Conservation (phyloP, 92 coral and sea anemone species). For the Meandrina meandrites region DNA sequence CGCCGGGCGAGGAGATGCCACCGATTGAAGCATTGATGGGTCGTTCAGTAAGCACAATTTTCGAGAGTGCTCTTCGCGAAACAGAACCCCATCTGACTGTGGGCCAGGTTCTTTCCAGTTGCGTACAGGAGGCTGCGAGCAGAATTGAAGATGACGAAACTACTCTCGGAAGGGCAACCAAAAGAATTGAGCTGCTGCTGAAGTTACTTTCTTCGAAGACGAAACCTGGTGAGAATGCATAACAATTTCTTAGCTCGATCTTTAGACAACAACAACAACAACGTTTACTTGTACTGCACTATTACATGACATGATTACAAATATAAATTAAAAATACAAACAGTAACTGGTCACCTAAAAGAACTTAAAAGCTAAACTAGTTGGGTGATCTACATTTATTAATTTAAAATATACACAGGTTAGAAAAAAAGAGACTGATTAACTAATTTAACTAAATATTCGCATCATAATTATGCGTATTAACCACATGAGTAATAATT, state of each 20-base stretch:
- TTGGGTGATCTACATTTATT: too few species aligned
- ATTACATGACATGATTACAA: too few species aligned
- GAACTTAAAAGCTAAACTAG: too few species aligned
- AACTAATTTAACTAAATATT: too few species aligned
- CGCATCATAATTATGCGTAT: too few species aligned
- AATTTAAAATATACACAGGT: too few species aligned
- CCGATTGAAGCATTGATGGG: conserved; percentile 50
- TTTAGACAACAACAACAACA: too few species aligned
- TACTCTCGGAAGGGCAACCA: conserved; percentile 60
- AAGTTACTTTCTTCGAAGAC: conserved; percentile 54
- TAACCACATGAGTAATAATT: too few species aligned
- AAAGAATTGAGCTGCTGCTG: conserved; percentile 69
- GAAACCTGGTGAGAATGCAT: conserved; percentile 9
- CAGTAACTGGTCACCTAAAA: too few species aligned
- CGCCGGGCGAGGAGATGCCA: conserved; percentile 62
- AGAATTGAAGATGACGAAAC: conserved; percentile 68
- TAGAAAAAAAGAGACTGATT: too few species aligned
- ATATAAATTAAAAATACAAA: too few species aligned
- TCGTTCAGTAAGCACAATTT: conserved; percentile 65
- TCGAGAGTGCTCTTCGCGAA: conserved; percentile 35
- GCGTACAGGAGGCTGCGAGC: conserved; percentile 80
- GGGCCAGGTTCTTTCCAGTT: conserved; percentile 24
- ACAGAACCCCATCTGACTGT: conserved; percentile 7
- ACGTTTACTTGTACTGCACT: too few species aligned
- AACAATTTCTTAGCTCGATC: background rate